Evolutionary conservation across 2,888 invertebrate species (phyloP), one percentile per base, ranked within the genome.

Genomic region (Pseudolycoriella hygida): DNA sequence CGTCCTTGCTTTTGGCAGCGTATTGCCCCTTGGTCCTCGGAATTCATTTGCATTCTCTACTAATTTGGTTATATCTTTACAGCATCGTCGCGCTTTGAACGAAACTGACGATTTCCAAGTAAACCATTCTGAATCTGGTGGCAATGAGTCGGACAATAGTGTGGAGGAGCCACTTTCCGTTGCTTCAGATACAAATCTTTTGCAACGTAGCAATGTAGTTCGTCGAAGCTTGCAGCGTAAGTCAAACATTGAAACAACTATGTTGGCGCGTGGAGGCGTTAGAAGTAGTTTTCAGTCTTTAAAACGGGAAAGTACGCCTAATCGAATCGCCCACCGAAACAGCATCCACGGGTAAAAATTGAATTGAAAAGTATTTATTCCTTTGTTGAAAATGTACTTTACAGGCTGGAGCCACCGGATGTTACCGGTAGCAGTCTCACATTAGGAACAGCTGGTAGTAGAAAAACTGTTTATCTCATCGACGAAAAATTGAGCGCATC

Each of bases 401-500:
- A 25, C 15, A 64, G 63, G 34, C 53, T 65, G 47, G 64, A 66
- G 51, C 56, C 63, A 51, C 61, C 65, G 17, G 66, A 66, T 55
- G 63, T 64, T 44, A 62, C 65, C 10, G 64, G 69, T 17, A 73
- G 73, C 52, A 67, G 79, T 14, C 60, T 77, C 44, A 76, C 74
- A 45, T 71, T 87, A 47, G 86, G 84, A 11, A 77, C 82, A 34
- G 81, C 87, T 3, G 88, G 88, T 4, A 82, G 85, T 1, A 71
- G 88, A 40, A 73, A 86, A 54, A 86, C 87, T 0, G 86, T 88
- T 10, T 88, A 88, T 61, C 73, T 81, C 42, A 75, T 80, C 8
- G 80, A 80, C 56, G 80, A 80, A 60, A 58, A 71, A 64, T 56
- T 66, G 54, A 47, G 61, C 46, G 55, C 70, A 2, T 31, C 17